These are phyloP conservation scores for Oxytorus armatus DNA, from an alignment of 2,888 invertebrate genomes.

Conservation along the genomic window DNA sequence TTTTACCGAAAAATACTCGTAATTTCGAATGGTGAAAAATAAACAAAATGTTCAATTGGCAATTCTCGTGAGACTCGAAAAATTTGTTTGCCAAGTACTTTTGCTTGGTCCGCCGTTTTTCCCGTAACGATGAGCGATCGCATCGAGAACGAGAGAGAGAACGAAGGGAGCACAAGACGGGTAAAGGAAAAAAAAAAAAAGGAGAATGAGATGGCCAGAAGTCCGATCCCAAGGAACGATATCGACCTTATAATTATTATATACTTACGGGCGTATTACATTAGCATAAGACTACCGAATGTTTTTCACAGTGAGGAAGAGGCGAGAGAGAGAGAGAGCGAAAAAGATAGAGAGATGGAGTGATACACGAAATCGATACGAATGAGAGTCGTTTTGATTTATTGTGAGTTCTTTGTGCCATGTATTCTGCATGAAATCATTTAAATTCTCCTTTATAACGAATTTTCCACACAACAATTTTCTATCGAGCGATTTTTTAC, in stretches of 20 bases:
- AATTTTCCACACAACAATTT: no score
- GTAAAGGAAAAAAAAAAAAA: conserved; percentile 4
- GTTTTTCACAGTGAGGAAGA: no score
- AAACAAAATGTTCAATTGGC: no score
- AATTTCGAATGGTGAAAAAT: no score
- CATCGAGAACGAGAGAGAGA: conserved; percentile 15
- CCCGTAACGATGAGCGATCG: conserved; percentile 3
- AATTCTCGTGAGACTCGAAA: no score
- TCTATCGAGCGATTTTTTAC: no score
- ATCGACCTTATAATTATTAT: conserved; percentile 68
- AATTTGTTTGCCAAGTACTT: no score
- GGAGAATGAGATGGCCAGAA: conserved; percentile 35
- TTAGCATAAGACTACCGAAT: conserved; percentile 70
- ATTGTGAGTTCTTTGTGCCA: background rate
- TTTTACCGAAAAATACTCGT: no score
- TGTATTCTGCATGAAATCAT: background rate
- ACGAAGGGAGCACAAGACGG: no score
- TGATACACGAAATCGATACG: background rate
- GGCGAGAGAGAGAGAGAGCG: conserved; percentile 44
- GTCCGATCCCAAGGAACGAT: conserved; percentile 54
- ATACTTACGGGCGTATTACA: conserved; percentile 68
- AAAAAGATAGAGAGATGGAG: no score
- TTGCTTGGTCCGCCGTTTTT: background rate
- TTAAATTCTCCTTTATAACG: no score
- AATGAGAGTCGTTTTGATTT: background rate